Evolutionary conservation across 2,888 invertebrate species (phyloP).

Genomic region (Sinodicranocentrus sp.): DNA sequence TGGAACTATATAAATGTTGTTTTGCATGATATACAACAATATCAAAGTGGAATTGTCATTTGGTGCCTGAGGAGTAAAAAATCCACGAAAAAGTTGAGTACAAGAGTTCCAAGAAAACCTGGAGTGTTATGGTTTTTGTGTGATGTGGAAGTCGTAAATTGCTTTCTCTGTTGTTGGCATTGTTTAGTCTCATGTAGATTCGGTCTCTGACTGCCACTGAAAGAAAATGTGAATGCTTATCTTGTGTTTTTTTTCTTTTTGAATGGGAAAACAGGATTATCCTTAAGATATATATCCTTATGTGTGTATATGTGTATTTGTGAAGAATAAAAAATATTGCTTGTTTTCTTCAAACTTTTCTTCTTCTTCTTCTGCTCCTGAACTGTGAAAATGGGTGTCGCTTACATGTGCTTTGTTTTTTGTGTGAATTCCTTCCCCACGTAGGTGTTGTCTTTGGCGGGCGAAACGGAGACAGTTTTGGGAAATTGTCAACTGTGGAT

Average conservation of each 20-base stretch:
- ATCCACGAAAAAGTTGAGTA: too few species aligned
- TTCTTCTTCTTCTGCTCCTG: background rate
- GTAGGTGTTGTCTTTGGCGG: too few species aligned
- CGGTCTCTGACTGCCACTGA: background rate
- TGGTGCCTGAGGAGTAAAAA: too few species aligned
- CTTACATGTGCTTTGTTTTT: too few species aligned
- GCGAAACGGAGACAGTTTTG: conserved; percentile 61
- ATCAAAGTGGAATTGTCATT: conserved; percentile 1
- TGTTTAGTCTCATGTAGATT: background rate
- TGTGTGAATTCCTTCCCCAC: too few species aligned
- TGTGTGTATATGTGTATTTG: background rate
- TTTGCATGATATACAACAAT: conserved; percentile 40
- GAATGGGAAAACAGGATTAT: background rate
- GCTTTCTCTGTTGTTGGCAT: conserved; percentile 40
- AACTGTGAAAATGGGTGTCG: background rate
- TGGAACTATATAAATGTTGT: background rate
- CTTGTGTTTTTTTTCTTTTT: background rate
- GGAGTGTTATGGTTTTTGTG: too few species aligned
- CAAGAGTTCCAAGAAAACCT: too few species aligned
- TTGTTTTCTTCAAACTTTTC: background rate
- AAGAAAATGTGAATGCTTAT: conserved; percentile 1
- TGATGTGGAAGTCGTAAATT: conserved; percentile 26
- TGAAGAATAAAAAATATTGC: background rate
- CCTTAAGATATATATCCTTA: background rate
- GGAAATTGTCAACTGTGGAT: conserved; percentile 72